A percentile compares a stretch with the other conserved stretches of the same genome.
phyloP scores from a whole-genome alignment of 2,113 vertebrate genomes.

The Pandion haliaetus region DNA sequence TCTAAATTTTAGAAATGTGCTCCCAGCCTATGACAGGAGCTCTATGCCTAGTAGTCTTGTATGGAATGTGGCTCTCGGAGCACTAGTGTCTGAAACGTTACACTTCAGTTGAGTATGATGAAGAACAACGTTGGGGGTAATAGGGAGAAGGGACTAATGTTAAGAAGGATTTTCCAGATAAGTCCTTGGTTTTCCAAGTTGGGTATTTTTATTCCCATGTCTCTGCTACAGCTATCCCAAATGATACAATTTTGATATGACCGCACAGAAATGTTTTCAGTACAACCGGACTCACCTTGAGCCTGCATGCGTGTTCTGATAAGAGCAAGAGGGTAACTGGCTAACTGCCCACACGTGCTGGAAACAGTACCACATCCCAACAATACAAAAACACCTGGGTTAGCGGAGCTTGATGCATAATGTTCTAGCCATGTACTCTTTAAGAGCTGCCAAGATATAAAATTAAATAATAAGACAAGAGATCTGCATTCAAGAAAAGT shows the following conservation, averaged over 20 bases:
- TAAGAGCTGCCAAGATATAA: constrained; percentile 77
- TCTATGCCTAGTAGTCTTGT: neutral
- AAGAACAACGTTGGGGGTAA: neutral
- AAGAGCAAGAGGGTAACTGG: constrained; percentile 91
- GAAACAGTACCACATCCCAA: constrained; percentile 87
- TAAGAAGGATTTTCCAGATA: neutral
- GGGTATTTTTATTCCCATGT: accelerated
- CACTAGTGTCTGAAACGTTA: neutral
- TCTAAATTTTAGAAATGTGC: neutral
- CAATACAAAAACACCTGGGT: constrained; percentile 88
- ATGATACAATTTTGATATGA: neutral
- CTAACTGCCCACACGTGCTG: constrained; percentile 90
- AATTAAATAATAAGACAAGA: neutral
- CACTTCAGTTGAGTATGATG: neutral
- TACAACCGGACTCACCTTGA: constrained; percentile 77
- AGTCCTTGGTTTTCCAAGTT: neutral
- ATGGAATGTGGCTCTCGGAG: neutral
- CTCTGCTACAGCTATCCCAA: neutral
- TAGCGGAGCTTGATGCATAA: constrained; percentile 85
- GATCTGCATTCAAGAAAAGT: neutral
- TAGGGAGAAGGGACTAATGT: neutral
- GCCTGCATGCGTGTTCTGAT: constrained; percentile 95
- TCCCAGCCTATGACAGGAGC: neutral
- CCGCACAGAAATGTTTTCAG: neutral
- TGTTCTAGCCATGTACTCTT: constrained; percentile 88